A percentile compares a stretch with the other conserved stretches of the same genome.
Conservation (phyloP, 2,113 vertebrate species). For the Micronycteris hirsuta region DNA sequence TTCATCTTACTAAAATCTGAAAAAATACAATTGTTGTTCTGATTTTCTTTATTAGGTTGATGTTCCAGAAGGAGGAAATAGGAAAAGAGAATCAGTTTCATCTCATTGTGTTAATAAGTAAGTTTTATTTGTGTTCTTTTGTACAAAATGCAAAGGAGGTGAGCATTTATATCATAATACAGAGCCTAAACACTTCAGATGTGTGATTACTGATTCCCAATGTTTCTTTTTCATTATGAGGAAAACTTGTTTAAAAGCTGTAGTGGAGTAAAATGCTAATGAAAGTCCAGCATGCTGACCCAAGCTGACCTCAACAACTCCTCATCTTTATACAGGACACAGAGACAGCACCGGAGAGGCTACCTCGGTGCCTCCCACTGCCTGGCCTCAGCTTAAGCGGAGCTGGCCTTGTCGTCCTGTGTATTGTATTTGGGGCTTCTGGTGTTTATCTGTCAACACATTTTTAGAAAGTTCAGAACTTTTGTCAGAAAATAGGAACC, state of each 20-base stretch:
- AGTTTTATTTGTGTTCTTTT: constrained; percentile 70
- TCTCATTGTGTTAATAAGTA: constrained; percentile 83
- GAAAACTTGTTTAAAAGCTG: constrained; percentile 1
- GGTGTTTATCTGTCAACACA: not conserved
- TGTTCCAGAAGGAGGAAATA: constrained; percentile 79
- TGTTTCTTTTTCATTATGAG: constrained; percentile 21
- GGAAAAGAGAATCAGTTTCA: constrained; percentile 72
- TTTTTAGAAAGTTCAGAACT: not conserved
- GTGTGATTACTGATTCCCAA: not conserved
- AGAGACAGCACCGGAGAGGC: not conserved
- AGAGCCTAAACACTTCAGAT: not conserved
- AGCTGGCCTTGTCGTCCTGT: not conserved
- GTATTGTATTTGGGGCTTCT: not conserved
- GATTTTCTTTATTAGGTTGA: constrained; percentile 78
- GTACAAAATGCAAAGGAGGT: not conserved
- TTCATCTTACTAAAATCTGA: constrained; percentile 30
- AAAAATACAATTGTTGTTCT: not conserved
- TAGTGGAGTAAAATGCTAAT: not conserved
- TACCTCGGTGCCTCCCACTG: too few relatives aligned
- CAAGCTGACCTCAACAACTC: not conserved
- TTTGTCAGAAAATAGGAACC: not conserved
- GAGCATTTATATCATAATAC: not conserved
- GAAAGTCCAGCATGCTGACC: not conserved
- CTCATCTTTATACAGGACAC: not conserved
- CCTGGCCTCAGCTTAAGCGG: not conserved